Conservation (phyloP, 2,888 invertebrate species). For the Lathronympha strigana region DNA sequence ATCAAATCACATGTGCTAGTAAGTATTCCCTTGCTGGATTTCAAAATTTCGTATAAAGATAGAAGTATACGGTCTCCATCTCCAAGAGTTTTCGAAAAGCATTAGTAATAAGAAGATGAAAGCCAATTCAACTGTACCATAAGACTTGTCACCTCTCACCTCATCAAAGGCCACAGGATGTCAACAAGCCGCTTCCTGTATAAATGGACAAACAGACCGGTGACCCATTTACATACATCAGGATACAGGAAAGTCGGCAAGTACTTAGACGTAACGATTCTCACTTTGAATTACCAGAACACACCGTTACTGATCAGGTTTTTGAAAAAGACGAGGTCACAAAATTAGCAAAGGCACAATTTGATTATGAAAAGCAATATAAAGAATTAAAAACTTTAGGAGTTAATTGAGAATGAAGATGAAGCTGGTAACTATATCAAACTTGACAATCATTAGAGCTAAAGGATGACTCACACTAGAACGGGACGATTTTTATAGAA, state of each 20-base stretch:
- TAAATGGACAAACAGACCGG: conserved; percentile 31
- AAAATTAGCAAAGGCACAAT: no score
- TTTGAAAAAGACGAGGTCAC: no score
- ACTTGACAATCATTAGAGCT: no score
- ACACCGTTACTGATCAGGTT: no score
- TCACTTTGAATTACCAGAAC: not conserved
- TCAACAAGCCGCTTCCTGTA: conserved; percentile 36
- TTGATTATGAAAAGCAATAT: no score
- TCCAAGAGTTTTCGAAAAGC: not conserved
- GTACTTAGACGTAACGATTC: not conserved
- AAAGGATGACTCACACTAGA: no score
- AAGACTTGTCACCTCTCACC: conserved; percentile 35
- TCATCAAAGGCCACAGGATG: conserved; percentile 29
- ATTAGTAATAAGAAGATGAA: not conserved
- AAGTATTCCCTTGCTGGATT: no score
- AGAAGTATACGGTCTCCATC: not conserved
- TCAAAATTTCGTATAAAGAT: not conserved
- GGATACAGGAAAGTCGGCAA: not conserved
- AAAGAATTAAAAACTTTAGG: no score
- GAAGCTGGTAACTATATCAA: no score
- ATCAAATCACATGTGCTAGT: no score
- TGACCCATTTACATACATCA: conserved; percentile 11
- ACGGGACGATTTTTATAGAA: no score
- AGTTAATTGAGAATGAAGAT: no score
- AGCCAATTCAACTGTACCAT: conserved; percentile 27